Conservation (phyloP, 2,888 invertebrate species). For the Temnothorax ravouxi region DNA sequence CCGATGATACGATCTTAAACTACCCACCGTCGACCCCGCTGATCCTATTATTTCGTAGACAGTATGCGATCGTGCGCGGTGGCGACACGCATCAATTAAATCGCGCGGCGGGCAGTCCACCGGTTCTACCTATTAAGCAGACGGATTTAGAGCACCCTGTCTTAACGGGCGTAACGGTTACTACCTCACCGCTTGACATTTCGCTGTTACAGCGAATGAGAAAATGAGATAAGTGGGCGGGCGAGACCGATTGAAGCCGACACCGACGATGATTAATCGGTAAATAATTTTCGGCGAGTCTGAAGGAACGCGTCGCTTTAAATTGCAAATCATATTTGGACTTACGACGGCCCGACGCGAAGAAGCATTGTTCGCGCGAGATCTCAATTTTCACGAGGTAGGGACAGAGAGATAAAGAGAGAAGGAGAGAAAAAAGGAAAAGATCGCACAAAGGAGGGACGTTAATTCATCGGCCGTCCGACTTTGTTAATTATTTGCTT, state of each 20-base stretch:
- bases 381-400: slow-evolving; percentile 31
- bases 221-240: slow-evolving; percentile 32
- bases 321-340: slow-evolving; percentile 51
- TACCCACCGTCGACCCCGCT: background rate
- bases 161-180: slow-evolving; percentile 34
- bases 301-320: slow-evolving; percentile 24
- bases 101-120: slow-evolving; percentile 26
- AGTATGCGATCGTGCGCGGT: slow-evolving; percentile 58
- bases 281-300: slow-evolving; percentile 37
- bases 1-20: slow-evolving; percentile 64
- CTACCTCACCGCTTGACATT: slow-evolving; percentile 52
- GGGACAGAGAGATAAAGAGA: background rate
- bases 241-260: slow-evolving; percentile 8
- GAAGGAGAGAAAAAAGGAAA: background rate
- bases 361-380: slow-evolving; percentile 26
- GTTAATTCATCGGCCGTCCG: slow-evolving; percentile 36
- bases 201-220: slow-evolving; percentile 33
- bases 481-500: slow-evolving; percentile 46
- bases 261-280: slow-evolving; percentile 38
- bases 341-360: slow-evolving; percentile 24
- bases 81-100: slow-evolving; percentile 61
- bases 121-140: slow-evolving; percentile 20
- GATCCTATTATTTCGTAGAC: slow-evolving; percentile 63
- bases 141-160: slow-evolving; percentile 34
- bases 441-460: slow-evolving; percentile 21